Evolutionary conservation across 1,140 invertebrate genomes (phyloP), one percentile per base, ranked within the genome.

Genomic region (Oedothorax gibbosus): DNA sequence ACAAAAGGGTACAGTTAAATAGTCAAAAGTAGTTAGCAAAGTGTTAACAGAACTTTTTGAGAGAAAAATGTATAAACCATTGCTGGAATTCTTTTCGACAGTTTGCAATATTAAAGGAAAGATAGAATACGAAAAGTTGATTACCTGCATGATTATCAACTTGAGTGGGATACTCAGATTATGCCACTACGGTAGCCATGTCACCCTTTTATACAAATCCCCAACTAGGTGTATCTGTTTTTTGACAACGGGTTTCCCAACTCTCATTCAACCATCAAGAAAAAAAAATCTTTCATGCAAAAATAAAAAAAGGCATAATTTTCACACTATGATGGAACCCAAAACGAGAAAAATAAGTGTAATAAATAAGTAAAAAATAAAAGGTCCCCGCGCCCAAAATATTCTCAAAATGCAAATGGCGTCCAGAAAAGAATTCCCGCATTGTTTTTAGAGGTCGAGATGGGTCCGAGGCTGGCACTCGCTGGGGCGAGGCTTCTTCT

Each of bases 391-490:
- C 81, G 71, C 81, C 75, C 66, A 57, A 56, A 71, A 64, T 21
- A 10, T 10, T 15, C 56, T 14, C 20, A 49, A 50, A 54, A 84
- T 84, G 81, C 81, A 75, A 84, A 84, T 75, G 49, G 71, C 49
- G 81, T 56, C 81, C 62, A 84, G 49, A 72, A 73, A 73, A 64
- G 71, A 62, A 62, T 62, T 62, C 57, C 68, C 57, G 53, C 50
- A 84, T 84, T 84, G 81, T 84, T 76, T 66, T 35, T 35, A 35
- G 76, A 84, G 81, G 81, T 49, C 81, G 68, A 21, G 81, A 76
- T 75, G 81, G 20, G 50, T 66, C 53, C 4, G 68, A 62, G 80
- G 20, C 81, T 75, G 71, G 81, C 72, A 84, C 81, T 51, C 35
- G 35, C 35, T 35, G 35, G 81, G 62, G 81, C 66, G 81, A 65